phyloP scores from a whole-genome alignment of 2,797 vertebrate genomes.

The Aythya fuligula region DNA sequence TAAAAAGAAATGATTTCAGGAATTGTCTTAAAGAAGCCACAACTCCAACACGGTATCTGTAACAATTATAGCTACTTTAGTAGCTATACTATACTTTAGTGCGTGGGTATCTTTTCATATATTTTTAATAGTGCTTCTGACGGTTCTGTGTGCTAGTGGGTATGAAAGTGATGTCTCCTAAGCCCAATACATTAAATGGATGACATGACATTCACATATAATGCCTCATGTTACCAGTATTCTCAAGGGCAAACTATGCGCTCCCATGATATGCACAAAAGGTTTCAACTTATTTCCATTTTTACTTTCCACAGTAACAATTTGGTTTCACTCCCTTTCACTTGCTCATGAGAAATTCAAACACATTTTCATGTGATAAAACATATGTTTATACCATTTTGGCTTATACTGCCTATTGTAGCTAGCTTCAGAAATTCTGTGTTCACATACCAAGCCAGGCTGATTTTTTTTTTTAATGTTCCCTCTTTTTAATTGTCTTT shows the following conservation, averaged over 20 bases:
- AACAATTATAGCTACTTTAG: background rate
- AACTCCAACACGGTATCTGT: background rate
- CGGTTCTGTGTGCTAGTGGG: background rate
- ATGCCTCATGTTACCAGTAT: background rate
- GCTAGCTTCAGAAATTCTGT: background rate
- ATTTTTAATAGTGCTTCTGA: background rate
- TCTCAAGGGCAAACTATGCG: slow-evolving; percentile 14
- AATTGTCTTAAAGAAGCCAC: slow-evolving; percentile 31
- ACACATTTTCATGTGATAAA: background rate
- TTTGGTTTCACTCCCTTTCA: background rate
- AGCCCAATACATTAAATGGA: background rate
- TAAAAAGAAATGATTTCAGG: background rate
- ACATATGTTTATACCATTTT: background rate
- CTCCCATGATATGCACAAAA: background rate
- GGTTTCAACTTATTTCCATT: background rate
- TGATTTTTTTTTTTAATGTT: background rate
- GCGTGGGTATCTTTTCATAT: background rate
- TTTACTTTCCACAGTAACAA: background rate
- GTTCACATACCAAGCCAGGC: background rate
- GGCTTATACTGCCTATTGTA: background rate
- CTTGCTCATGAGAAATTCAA: background rate
- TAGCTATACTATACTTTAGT: background rate
- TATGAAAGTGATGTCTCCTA: slow-evolving; percentile 26
- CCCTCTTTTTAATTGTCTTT: no score
- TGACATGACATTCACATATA: background rate